Evolutionary conservation across 1,140 invertebrate genomes (phyloP), one percentile per base, ranked within the genome.

Genomic region (Drosophila lacertosa): DNA sequence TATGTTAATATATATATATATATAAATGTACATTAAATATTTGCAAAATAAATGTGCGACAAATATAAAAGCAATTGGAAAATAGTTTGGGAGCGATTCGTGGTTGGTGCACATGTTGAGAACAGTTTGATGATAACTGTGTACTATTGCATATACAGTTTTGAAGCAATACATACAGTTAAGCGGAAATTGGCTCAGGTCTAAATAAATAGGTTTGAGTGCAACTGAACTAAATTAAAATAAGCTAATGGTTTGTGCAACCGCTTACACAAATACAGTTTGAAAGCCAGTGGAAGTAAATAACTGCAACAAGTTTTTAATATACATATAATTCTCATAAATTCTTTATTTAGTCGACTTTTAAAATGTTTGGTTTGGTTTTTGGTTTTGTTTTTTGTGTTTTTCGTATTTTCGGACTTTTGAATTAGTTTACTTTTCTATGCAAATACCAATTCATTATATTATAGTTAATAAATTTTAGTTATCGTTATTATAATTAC

Each of bases 311-410:
- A 53, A 54, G 5, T 58, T 22, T 42, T 74, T 86, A 84, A 86
- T 84, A 82, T 89, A 89, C 84, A 89, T 89, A 80, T 89, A 89
- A 89, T 89, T 89, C 84, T 89, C 84, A 89, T 89, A 89, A 89
- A 83, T 89, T 89, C 84, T 89, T 89, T 89, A 89, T 89, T 89
- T 84, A 89, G 80, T 89, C 86, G 80, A 89, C 65, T 74, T 89
- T 89, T 81, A 84, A 89, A 81, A 89, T 89, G 74, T 78, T 58
- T 60, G 60, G 57, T 71, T 70, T 71, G 44, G 54, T 65, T 66
- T 82, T 58, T 66, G 64, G 57, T 69, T 55, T 50, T 29, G 26
- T 55, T 64, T 50, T 47, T 45, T n/a, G n/a, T n/a, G n/a, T n/a
- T 32, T 63, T 68, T 62, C 5, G 69, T 54, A 66, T 44, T 73